A percentile compares a stretch with the other conserved stretches of the same genome.
Evolutionary conservation across 2,888 invertebrate species (phyloP).

Genomic region (Isotomurus palustris): DNA sequence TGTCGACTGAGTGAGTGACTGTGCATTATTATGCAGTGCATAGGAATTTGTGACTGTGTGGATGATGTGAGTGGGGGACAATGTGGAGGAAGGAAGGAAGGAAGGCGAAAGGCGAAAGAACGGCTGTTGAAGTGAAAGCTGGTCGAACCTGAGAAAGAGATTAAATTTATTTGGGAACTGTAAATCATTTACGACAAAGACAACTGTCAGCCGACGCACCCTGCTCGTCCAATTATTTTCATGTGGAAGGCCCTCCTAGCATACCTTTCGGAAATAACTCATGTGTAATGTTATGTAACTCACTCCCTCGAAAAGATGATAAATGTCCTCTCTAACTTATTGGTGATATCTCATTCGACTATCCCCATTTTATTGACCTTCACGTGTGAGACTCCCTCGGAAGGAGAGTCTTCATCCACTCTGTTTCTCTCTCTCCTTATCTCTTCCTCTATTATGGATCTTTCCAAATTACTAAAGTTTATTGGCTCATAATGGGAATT

Average conservation of each 20-base stretch:
- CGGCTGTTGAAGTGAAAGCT: no score
- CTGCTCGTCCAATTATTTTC: constrained; percentile 12
- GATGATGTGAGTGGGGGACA: no score
- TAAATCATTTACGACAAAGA: constrained; percentile 10
- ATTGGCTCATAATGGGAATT: no score
- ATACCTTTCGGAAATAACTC: neutral
- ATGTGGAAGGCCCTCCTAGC: neutral
- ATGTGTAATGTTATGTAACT: neutral
- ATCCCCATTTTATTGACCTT: constrained; percentile 16
- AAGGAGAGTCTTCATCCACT: no score
- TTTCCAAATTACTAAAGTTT: no score
- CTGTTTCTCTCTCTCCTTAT: neutral
- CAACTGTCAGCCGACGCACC: constrained; percentile 9
- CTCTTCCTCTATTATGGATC: no score
- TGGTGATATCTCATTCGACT: constrained; percentile 14
- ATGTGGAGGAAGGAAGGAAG: no score
- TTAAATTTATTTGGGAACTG: constrained; percentile 9
- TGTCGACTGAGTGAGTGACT: no score
- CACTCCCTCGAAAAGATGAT: constrained; percentile 3
- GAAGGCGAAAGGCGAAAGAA: no score
- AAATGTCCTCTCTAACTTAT: constrained; percentile 10
- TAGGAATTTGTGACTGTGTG: no score
- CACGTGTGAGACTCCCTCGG: no score
- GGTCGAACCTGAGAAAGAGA: neutral
- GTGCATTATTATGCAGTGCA: no score